Evolutionary conservation across 2,888 invertebrate genomes (phyloP), one percentile per base, ranked within the genome.

Genomic region (Amorpha juglandis): DNA sequence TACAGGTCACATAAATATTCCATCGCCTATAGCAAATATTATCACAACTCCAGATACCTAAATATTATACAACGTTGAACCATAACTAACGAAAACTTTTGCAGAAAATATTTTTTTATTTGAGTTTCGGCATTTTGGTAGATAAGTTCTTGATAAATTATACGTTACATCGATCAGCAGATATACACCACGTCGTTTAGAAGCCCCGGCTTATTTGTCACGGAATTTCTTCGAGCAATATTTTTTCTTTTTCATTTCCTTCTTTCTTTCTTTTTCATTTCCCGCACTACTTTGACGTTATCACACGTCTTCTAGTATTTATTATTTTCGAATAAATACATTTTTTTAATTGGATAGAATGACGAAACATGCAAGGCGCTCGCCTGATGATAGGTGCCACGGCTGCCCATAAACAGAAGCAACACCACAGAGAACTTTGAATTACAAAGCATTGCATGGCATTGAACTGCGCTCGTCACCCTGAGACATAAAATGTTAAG

Each of bases 81-180:
- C 71, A 68, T 70, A 72, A 68, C 70, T 53, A 67, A 67, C 66
- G 73, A 71, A 71, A 71, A 73, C 66, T 71, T 45, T 19, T 51
- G 58, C 58, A 42, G 12, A 38, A 58, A 38, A 42, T 42, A 42
- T 19, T 42, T 42, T n/a, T 42, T 58, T 12, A 27, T 9, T 33
- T n/a, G 42, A 42, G 19, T 55, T 72, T 68, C 65, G 68, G 69
- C 65, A 66, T 67, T 67, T 67, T 63, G 14, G 67, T 70, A 51
- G 53, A 53, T 66, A 66, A 66, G 71, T 68, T 74, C 73, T 70
- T 73, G 74, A 78, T 73, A 78, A 77, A 78, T 78, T 70, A 73
- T 74, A 67, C 65, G 64, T 65, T 71, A 65, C 69, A 79, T 78
- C 74, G 72, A 77, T 76, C 78, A 79, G 71, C 69, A 67, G 50